Evolutionary conservation across 30 jellyfish, hydroid and myxozoan genomes (phyloP).

Genomic region (Hydractinia symbiolongicarpus): DNA sequence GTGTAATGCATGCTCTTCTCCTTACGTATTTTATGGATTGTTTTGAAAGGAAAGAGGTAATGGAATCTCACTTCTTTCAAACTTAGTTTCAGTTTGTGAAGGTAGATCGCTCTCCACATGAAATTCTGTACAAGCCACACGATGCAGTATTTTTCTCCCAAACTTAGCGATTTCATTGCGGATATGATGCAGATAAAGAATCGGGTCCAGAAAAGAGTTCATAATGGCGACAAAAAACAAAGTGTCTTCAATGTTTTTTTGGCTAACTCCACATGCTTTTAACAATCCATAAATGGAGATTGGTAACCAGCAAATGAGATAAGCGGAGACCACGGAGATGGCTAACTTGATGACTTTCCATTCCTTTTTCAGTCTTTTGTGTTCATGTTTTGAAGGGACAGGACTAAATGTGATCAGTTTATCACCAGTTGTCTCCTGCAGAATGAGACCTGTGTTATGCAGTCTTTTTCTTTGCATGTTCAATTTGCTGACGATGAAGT

Average conservation of each 20-base stretch:
- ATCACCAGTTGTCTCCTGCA: background rate
- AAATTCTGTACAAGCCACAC: too few species aligned
- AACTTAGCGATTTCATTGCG: background rate
- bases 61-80: too few species aligned
- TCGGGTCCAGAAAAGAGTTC: background rate
- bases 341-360: background rate
- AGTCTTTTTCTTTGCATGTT: background rate
- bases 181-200: background rate
- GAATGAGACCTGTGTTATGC: too few species aligned
- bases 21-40: too few species aligned
- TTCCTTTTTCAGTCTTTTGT: background rate
- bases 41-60: too few species aligned
- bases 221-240: background rate
- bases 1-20: too few species aligned
- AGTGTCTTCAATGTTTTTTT: background rate
- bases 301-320: conserved; percentile 9
- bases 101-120: too few species aligned
- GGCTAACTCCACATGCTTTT: background rate
- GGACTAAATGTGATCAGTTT: background rate
- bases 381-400: background rate
- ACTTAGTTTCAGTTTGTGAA: too few species aligned
- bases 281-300: background rate
- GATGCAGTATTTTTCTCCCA: background rate
- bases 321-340: background rate
- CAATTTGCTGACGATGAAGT: background rate